A percentile compares a stretch with the other conserved stretches of the same genome.
phyloP scores from a whole-genome alignment of 1,140 invertebrate species.

The Papilio aristodemus region DNA sequence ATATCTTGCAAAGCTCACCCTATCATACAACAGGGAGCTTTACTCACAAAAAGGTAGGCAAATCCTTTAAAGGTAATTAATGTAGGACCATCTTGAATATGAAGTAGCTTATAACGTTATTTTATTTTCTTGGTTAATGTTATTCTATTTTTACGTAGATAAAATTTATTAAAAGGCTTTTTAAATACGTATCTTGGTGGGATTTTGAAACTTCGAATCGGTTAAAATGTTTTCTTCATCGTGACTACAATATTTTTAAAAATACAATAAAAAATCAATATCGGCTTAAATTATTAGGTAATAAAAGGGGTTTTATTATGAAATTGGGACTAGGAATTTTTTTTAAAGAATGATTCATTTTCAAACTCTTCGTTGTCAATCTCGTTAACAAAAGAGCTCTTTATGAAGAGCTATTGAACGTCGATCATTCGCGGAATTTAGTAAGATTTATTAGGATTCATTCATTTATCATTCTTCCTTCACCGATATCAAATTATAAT shows the following conservation, averaged over 20 bases:
- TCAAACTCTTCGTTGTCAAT: background rate
- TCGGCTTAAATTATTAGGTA: no score
- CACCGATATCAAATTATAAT: background rate
- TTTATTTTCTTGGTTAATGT: background rate
- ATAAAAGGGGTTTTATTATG: no score
- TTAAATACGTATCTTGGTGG: no score
- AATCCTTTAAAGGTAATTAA: conserved; percentile 13
- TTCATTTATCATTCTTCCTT: conserved; percentile 18
- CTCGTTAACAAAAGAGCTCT: background rate
- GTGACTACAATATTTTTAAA: no score
- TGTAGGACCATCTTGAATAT: background rate
- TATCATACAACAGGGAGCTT: background rate
- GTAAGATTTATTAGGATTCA: conserved; percentile 17
- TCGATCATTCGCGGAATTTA: conserved; percentile 19
- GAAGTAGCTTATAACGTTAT: conserved; percentile 1
- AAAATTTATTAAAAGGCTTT: no score
- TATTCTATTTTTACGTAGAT: no score
- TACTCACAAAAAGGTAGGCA: background rate
- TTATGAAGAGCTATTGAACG: background rate
- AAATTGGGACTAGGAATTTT: no score
- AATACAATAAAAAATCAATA: no score
- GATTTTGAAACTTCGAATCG: no score
- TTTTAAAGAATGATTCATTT: conserved; percentile 5
- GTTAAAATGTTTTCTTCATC: no score
- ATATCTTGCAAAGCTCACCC: background rate